Percentiles rank a stretch among this genome's conserved stretches.
Evolutionary conservation across 2,888 invertebrate species (phyloP).

Genomic region (Patella caerulea): DNA sequence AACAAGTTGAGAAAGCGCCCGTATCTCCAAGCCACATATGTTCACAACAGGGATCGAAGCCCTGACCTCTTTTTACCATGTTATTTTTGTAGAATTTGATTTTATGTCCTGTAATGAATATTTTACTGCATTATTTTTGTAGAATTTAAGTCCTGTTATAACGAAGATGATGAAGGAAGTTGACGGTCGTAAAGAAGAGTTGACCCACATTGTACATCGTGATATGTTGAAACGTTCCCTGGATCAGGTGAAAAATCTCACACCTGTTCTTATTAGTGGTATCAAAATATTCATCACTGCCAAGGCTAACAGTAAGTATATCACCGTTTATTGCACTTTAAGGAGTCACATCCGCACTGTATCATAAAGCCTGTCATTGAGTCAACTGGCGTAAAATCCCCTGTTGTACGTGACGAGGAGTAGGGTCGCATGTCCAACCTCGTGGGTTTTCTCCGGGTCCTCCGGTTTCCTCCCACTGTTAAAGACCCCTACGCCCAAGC

Average conservation of each 20-base stretch:
- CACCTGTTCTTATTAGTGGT: constrained; percentile 96
- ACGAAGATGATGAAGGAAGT: constrained; percentile 88
- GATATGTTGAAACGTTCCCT: constrained; percentile 89
- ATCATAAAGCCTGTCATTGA: too few relatives aligned
- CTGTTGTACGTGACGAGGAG: too few relatives aligned
- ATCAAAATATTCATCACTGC: constrained; percentile 99
- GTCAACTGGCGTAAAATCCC: too few relatives aligned
- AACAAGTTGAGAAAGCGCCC: background rate
- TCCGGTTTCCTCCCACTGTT: too few relatives aligned
- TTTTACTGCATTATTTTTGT: constrained; percentile 22
- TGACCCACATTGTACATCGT: constrained; percentile 98
- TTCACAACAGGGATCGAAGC: background rate
- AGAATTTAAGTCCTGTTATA: constrained; percentile 75
- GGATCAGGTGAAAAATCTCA: constrained; percentile 95
- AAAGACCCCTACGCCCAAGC: too few relatives aligned
- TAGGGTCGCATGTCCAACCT: too few relatives aligned
- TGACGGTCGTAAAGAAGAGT: constrained; percentile 90
- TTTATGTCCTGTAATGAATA: too few relatives aligned
- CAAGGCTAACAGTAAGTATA: constrained; percentile 73
- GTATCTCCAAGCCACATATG: background rate
- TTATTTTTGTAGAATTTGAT: constrained; percentile 70
- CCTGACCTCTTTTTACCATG: background rate
- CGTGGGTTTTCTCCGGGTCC: too few relatives aligned
- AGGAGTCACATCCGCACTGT: too few relatives aligned
- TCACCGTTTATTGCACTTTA: too few relatives aligned